Evolutionary conservation across 1,140 invertebrate genomes (phyloP).

Genomic region (Harpegnathos saltator): DNA sequence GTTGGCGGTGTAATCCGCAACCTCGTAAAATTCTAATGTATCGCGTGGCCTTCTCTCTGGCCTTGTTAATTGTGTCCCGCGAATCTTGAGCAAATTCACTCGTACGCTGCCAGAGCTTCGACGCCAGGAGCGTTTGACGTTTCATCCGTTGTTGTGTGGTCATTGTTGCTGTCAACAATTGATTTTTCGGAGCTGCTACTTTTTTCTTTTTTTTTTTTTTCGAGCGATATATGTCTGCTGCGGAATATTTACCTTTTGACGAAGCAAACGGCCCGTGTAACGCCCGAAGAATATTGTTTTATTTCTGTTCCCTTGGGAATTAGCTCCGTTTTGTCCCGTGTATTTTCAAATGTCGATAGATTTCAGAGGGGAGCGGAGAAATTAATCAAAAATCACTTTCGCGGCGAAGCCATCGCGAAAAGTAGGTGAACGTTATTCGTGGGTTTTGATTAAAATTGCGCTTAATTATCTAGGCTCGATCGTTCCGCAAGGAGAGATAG

Average conservation of each 20-base stretch:
- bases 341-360: not conserved
- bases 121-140: not conserved
- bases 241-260: not conserved
- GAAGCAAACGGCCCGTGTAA: not conserved
- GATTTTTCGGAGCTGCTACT: no score
- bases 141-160: no score
- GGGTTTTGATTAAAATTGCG: conserved; percentile 31
- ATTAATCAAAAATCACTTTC: not conserved
- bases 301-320: not conserved
- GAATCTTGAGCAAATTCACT: not conserved
- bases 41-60: not conserved
- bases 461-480: conserved; percentile 49
- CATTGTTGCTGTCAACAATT: no score
- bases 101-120: not conserved
- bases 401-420: not conserved
- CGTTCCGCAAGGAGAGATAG: conserved; percentile 1
- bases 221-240: not conserved
- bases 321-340: not conserved
- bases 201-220: not conserved
- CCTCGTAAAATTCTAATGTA: conserved; percentile 4
- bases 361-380: not conserved
- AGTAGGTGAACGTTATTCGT: conserved; percentile 38
- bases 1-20: conserved; percentile 18
- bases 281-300: not conserved
- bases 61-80: conserved; percentile 7